Conservation (phyloP, 2,888 invertebrate genomes). For the Fissipunctia ypsillon region DNA sequence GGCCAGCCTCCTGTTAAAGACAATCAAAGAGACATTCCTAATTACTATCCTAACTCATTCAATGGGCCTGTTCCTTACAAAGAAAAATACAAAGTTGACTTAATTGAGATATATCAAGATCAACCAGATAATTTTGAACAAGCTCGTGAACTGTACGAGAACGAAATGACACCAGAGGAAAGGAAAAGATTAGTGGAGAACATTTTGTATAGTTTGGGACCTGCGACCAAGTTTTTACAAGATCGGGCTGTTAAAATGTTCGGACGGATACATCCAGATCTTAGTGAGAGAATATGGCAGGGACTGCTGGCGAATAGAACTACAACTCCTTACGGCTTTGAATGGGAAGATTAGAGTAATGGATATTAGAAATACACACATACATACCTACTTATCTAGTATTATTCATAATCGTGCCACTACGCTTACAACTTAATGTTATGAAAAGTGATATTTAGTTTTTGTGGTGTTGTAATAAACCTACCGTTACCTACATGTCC, state of each 20-base stretch:
- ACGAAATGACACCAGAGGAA: slow-evolving; percentile 93
- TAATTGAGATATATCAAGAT: slow-evolving; percentile 91
- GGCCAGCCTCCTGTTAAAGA: slow-evolving; percentile 94
- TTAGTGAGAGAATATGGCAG: slow-evolving; percentile 90
- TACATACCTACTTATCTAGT: background rate
- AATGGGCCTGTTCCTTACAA: slow-evolving; percentile 91
- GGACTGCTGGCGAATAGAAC: slow-evolving; percentile 75
- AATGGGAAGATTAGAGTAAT: slow-evolving; percentile 35
- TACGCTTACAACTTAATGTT: too few relatives aligned
- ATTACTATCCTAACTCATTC: slow-evolving; percentile 99
- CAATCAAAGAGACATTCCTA: slow-evolving; percentile 96
- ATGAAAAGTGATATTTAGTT: slow-evolving; percentile 5
- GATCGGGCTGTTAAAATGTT: slow-evolving; percentile 94
- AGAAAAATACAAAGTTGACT: slow-evolving; percentile 88
- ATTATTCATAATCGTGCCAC: background rate
- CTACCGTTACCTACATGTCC: background rate
- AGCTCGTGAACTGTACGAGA: slow-evolving; percentile 94
- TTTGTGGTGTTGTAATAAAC: slow-evolving; percentile 13
- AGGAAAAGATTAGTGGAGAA: slow-evolving; percentile 93
- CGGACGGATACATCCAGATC: slow-evolving; percentile 93
- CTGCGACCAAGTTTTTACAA: slow-evolving; percentile 85
- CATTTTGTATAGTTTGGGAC: too few relatives aligned
- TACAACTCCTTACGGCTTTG: slow-evolving; percentile 11
- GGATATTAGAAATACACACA: background rate
- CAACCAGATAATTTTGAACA: slow-evolving; percentile 97